These are phyloP conservation scores for Lagria hirta DNA, from an alignment of 2,888 invertebrate species.

Conservation along the genomic window DNA sequence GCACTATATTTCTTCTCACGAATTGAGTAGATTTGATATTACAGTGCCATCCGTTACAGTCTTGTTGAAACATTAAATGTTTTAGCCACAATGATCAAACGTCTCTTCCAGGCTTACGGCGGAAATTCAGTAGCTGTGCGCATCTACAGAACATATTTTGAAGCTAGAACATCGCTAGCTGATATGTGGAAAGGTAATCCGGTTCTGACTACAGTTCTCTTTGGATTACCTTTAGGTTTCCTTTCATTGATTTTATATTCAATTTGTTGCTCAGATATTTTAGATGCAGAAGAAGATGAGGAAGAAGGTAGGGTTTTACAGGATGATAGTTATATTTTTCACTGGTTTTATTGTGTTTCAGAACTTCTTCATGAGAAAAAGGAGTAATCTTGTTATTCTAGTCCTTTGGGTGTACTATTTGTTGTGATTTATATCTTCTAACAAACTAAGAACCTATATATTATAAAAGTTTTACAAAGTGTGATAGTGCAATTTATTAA, in stretches of 20 bases:
- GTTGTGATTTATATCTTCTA: conserved; percentile 4
- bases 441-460: conserved; percentile 2
- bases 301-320: conserved; percentile 53
- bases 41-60: too few species aligned
- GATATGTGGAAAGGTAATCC: conserved; percentile 94
- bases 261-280: conserved; percentile 92
- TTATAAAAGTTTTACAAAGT: neutral
- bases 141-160: conserved; percentile 79
- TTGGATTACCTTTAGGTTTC: conserved; percentile 92
- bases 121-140: conserved; percentile 79
- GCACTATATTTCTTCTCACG: too few species aligned
- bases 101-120: conserved; percentile 71
- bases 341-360: too few species aligned
- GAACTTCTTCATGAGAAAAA: conserved; percentile 54
- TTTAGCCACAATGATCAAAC: neutral
- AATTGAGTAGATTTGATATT: too few species aligned
- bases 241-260: conserved; percentile 93
- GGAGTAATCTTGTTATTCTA: conserved; percentile 45
- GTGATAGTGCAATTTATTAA: neutral
- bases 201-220: conserved; percentile 87
- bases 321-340: conserved; percentile 18
- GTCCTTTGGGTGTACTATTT: conserved; percentile 7
- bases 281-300: conserved; percentile 87
- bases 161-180: conserved; percentile 73
- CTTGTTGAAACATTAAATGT: too few species aligned